These are phyloP conservation scores for Buceros bicornis DNA, from an alignment of 2,797 vertebrate species.

Conservation along the genomic window DNA sequence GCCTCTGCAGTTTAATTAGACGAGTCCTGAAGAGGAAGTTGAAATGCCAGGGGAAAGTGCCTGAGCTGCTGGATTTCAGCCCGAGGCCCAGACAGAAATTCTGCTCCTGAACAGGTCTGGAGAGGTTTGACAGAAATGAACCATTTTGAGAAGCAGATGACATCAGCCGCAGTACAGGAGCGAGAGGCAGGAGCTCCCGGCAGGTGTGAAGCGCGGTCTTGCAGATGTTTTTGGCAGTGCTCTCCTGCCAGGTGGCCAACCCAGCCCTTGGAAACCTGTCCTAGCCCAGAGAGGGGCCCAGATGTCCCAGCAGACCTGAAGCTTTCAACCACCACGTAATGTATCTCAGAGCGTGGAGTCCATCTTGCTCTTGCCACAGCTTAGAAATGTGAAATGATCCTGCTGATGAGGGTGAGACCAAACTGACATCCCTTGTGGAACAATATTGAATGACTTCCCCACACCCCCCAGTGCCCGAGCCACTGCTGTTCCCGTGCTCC, in stretches of 20 bases:
- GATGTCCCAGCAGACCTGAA: not conserved
- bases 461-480: not conserved
- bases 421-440: not conserved
- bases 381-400: not conserved
- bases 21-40: not conserved
- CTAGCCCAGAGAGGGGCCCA: not conserved
- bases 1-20: not conserved
- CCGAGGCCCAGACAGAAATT: not conserved
- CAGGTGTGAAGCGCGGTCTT: not conserved
- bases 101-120: not conserved
- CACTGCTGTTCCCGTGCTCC: not conserved
- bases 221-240: fast-evolving
- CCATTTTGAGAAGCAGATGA: not conserved
- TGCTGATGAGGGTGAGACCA: not conserved
- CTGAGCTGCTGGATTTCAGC: not conserved
- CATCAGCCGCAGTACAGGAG: not conserved
- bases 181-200: not conserved
- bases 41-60: not conserved
- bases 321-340: fast-evolving
- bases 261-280: not conserved
- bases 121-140: not conserved
- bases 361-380: not conserved
- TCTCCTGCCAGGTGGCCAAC: not conserved
- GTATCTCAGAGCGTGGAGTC: not conserved
- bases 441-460: not conserved